A percentile compares a stretch with the other conserved stretches of the same genome.
phyloP scores from a whole-genome alignment of 1,140 invertebrate species.

The Drosophila sucinea region DNA sequence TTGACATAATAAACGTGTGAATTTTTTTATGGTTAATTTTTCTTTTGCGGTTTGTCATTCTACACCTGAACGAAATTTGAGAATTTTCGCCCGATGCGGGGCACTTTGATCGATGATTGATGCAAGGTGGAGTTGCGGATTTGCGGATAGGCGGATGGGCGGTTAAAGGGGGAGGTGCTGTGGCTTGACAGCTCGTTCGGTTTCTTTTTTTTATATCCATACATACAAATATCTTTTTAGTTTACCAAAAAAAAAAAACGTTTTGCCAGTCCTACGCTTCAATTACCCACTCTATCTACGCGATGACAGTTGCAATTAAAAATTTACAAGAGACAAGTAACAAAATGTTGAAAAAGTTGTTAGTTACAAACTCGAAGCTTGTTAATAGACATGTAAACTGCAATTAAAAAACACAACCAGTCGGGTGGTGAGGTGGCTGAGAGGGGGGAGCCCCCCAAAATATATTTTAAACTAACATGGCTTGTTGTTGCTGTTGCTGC shows the following conservation, averaged over 20 bases:
- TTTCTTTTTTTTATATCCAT: not conserved
- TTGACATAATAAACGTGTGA: slow-evolving; percentile 40
- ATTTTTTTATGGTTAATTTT: slow-evolving; percentile 57
- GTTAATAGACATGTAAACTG: slow-evolving; percentile 81
- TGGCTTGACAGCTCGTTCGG: slow-evolving; percentile 34
- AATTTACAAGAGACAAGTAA: slow-evolving; percentile 26
- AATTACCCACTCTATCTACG: slow-evolving; percentile 48
- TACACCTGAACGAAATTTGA: slow-evolving; percentile 38
- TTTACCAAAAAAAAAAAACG: slow-evolving; percentile 12
- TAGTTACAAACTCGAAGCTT: slow-evolving; percentile 33
- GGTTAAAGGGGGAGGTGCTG: not conserved
- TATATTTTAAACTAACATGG: slow-evolving; percentile 61
- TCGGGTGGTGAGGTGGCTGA: not conserved
- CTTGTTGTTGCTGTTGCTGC: slow-evolving; percentile 11
- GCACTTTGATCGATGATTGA: slow-evolving; percentile 50
- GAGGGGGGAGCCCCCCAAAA: slow-evolving; percentile 40
- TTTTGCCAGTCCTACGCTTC: slow-evolving; percentile 31
- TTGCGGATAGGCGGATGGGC: no score
- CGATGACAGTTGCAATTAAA: slow-evolving; percentile 61
- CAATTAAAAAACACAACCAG: slow-evolving; percentile 60
- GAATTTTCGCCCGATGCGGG: slow-evolving; percentile 41
- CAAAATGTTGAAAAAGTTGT: slow-evolving; percentile 25
- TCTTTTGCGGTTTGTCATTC: slow-evolving; percentile 34
- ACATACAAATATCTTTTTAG: not conserved
- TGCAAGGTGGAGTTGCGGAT: slow-evolving; percentile 5